These are phyloP conservation scores for Neoseiulus cucumeris DNA, from an alignment of 1,140 invertebrate species.

Conservation along the genomic window DNA sequence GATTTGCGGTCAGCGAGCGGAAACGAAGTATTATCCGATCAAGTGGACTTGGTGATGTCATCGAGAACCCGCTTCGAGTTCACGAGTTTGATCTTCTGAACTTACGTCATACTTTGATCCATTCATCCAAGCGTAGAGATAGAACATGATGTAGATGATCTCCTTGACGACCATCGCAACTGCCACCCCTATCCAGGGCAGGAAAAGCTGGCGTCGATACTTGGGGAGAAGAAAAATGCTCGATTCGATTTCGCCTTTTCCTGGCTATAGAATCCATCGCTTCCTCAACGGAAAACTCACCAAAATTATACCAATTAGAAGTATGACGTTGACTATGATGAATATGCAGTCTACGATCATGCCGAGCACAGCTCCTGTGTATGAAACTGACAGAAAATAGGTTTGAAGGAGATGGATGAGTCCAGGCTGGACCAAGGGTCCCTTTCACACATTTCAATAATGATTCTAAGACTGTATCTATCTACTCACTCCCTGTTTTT, in stretches of 20 bases:
- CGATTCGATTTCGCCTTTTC: neutral
- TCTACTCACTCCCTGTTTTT: constrained; percentile 5
- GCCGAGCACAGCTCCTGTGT: neutral
- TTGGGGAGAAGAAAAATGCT: neutral
- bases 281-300: neutral
- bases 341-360: neutral
- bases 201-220: constrained; percentile 1
- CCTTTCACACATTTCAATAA: no score
- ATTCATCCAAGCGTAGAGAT: neutral
- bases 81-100: neutral
- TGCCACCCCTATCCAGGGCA: neutral
- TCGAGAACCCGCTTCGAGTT: no score
- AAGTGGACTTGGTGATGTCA: no score
- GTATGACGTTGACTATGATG: constrained; percentile 6
- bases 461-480: no score
- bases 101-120: neutral
- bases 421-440: no score
- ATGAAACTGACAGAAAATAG: neutral
- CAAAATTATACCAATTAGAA: neutral
- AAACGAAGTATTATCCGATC: no score
- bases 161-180: constrained; percentile 1
- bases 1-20: no score
- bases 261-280: no score
- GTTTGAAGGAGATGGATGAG: neutral
- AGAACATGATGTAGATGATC: constrained; percentile 4